Base-by-base conservation (phyloP, 2,113 vertebrate genomes). In the Odocoileus hemionus region DNA sequence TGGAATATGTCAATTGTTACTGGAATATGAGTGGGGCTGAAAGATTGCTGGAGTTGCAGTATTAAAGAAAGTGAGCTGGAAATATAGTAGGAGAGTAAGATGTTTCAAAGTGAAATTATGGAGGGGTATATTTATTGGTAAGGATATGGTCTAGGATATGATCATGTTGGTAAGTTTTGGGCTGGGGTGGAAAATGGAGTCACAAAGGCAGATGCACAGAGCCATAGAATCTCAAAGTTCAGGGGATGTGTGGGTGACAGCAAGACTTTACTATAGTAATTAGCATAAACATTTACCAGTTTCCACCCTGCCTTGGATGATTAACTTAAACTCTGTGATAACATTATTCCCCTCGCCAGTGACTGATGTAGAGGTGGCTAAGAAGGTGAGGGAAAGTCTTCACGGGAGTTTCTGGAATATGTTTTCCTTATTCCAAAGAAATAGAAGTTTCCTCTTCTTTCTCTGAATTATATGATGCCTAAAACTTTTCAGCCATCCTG, bases 391-490 rank as follows among this genome's bases (percentile, higher is more conserved):
- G 70, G 43, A 52, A 95, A 78, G 28, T 91, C 74, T 86, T 26
- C 16, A 33, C 0, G 2, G 45, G 39, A 92, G 50, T 30, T 57
- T 84, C 80, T 86, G 33, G 45, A n/a, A 95, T 93, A 45, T 28
- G 39, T 52, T 95, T 86, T 86, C n/a, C 39, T 96, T 95, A 52
- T 94, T 91, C 16, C 26, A 79, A 82, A 95, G 67, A 86, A 91
- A 88, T 30, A 76, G 23, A 43, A 60, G 21, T 7, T 70, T 82
- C 43, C 25, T 57, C 21, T 93, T 90, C 28, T 90, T 93, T 17
- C 30, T 86, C 61, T 91, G 52, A 36, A 91, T 88, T 60, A n/a
- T 74, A 58, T 88, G 52, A 79, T 79, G 25, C 3, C 43, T 86
- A n/a, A 78, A 91, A 91, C 14, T 67, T 82, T 30, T 55, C 39